These are phyloP conservation scores for Cartodere bifasciata DNA, from an alignment of 2,888 invertebrate species.

Conservation along the genomic window DNA sequence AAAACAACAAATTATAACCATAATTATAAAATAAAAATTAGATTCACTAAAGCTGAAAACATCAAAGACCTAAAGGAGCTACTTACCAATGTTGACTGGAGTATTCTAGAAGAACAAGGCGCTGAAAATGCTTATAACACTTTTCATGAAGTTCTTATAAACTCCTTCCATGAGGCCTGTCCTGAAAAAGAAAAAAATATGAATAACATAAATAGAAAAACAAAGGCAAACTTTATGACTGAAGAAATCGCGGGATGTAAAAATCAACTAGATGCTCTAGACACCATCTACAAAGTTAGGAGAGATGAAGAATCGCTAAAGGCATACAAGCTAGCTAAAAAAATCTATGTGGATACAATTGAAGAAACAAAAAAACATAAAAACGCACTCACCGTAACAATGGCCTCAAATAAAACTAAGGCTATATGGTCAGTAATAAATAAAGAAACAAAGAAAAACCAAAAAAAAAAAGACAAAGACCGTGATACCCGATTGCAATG, in stretches of 20 bases:
- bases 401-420: constrained; percentile 3
- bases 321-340: constrained; percentile 1
- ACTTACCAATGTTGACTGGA: not conserved
- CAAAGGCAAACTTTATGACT: not conserved
- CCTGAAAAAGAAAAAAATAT: constrained; percentile 4
- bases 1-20: not conserved
- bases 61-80: not conserved
- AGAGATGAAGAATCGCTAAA: not conserved
- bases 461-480: constrained; percentile 3
- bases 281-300: not conserved
- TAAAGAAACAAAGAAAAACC: constrained; percentile 1
- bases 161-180: constrained; percentile 3
- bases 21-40: not conserved
- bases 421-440: constrained; percentile 7
- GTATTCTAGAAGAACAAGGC: not conserved
- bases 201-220: constrained; percentile 2
- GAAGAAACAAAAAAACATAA: constrained; percentile 3
- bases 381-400: constrained; percentile 1
- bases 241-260: not conserved
- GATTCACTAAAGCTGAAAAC: not conserved
- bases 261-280: constrained; percentile 1
- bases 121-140: constrained; percentile 5
- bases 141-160: constrained; percentile 1
- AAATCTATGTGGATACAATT: not conserved
- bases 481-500: constrained; percentile 1